Percentiles rank a stretch among this genome's conserved stretches.
These are phyloP conservation scores for Neogobius melanostomus DNA, from an alignment of 2,113 vertebrate genomes.

Conservation along the genomic window DNA sequence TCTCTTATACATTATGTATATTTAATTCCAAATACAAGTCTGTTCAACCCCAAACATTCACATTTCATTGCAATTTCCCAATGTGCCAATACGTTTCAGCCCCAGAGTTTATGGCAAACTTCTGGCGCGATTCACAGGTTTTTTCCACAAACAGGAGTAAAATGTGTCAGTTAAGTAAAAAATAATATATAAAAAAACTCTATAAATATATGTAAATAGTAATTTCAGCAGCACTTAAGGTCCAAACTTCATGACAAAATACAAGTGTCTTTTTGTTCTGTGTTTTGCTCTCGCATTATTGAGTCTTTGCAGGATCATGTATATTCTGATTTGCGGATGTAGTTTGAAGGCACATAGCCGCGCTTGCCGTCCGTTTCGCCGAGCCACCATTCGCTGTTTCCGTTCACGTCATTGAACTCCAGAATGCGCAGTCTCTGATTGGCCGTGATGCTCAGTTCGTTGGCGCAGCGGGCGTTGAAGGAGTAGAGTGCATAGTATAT, in stretches of 20 bases:
- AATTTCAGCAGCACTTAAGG: conserved; percentile 53
- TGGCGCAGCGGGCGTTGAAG: conserved; percentile 93
- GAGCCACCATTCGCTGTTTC: conserved; percentile 97
- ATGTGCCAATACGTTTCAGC: conserved; percentile 33
- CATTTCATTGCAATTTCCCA: conserved; percentile 59
- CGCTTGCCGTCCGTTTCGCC: conserved; percentile 84
- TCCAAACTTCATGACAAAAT: conserved; percentile 44
- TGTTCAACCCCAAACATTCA: conserved; percentile 34
- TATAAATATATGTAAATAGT: conserved; percentile 62
- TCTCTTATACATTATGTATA: not conserved
- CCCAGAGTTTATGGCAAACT: conserved; percentile 31
- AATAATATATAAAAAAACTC: conserved; percentile 43
- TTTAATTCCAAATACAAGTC: conserved; percentile 16
- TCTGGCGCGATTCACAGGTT: conserved; percentile 55
- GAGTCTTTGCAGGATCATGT: conserved; percentile 78
- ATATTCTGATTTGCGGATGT: conserved; percentile 96
- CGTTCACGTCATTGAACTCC: conserved; percentile 92
- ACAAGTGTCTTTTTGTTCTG: conserved; percentile 36
- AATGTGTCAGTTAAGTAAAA: conserved; percentile 36
- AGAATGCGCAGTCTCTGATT: conserved; percentile 91
- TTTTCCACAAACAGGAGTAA: conserved; percentile 15
- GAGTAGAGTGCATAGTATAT: conserved; percentile 95
- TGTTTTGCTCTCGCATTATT: conserved; percentile 12
- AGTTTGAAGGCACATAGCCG: conserved; percentile 95
- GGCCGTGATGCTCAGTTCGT: conserved; percentile 91